Percentiles rank a stretch among this genome's conserved stretches.
Evolutionary conservation across 2,113 vertebrate species (phyloP).

Genomic region (Bos javanicus): DNA sequence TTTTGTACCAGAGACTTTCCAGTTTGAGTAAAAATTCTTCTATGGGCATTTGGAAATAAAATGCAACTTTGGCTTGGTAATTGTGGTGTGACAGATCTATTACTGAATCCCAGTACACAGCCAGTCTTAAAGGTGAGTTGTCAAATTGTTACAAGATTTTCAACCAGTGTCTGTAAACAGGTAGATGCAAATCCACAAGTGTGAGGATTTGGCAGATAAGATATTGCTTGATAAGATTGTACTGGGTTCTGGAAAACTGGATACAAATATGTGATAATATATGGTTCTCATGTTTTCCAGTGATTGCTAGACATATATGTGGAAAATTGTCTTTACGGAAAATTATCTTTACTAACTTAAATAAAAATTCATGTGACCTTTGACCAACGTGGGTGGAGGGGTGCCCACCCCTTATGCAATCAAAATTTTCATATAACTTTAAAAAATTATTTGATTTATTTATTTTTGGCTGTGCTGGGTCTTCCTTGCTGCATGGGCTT

Average conservation of each 20-base stretch:
- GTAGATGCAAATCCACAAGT: not conserved
- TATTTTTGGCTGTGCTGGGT: not conserved
- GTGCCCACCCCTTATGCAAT: not conserved
- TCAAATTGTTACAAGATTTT: not conserved
- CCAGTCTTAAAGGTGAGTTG: not conserved
- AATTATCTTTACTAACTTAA: not conserved
- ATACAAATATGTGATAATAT: not conserved
- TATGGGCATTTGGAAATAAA: conserved; percentile 30
- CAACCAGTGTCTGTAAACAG: not conserved
- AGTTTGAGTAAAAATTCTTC: not conserved
- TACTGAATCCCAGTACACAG: not conserved
- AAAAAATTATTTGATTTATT: not conserved
- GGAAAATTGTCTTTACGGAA: not conserved
- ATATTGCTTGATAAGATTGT: not conserved
- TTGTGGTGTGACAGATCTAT: not conserved
- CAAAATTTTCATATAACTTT: not conserved
- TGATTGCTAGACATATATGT: not conserved
- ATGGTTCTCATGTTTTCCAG: not conserved
- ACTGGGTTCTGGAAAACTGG: not conserved
- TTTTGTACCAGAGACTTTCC: not conserved
- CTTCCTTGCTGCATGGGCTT: not conserved
- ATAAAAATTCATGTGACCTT: not conserved
- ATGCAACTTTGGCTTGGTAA: not conserved
- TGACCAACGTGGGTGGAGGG: not conserved
- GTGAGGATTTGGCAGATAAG: not conserved